A percentile compares a stretch with the other conserved stretches of the same genome.
Evolutionary conservation across 2,888 invertebrate species (phyloP).

Genomic region (Hyppa rectilinea): DNA sequence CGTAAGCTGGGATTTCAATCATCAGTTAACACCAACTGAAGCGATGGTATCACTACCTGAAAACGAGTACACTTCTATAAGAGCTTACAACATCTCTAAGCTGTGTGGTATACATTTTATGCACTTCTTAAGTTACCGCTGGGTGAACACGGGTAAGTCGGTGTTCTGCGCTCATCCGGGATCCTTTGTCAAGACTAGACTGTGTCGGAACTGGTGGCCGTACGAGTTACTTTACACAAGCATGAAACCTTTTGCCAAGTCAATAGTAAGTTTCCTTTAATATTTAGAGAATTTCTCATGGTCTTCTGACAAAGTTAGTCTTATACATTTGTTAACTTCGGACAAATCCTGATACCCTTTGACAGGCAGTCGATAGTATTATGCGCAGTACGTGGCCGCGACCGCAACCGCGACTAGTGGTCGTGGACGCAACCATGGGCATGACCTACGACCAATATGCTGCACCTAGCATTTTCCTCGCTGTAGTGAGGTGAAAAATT

Average conservation of each 20-base stretch:
- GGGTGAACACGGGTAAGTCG: constrained; percentile 92
- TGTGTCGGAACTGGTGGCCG: constrained; percentile 96
- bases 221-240: constrained; percentile 94
- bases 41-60: constrained; percentile 93
- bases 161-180: constrained; percentile 97
- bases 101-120: constrained; percentile 94
- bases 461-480: too few relatives aligned
- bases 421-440: not conserved
- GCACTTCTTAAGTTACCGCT: constrained; percentile 92
- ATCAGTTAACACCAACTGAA: constrained; percentile 84
- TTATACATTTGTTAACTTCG: not conserved
- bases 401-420: too few relatives aligned
- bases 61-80: constrained; percentile 94
- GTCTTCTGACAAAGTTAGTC: not conserved
- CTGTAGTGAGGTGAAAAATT: too few relatives aligned
- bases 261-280: constrained; percentile 92
- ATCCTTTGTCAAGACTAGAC: constrained; percentile 95
- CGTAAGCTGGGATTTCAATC: constrained; percentile 76
- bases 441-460: not conserved
- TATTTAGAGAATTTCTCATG: not conserved
- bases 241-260: constrained; percentile 97
- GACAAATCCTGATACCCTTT: not conserved
- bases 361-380: not conserved
- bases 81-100: constrained; percentile 97
- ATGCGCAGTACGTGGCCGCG: not conserved